Percentiles rank a stretch among this genome's conserved stretches.
Conservation (phyloP, 1,140 invertebrate species). For the Camponotus floridanus region DNA sequence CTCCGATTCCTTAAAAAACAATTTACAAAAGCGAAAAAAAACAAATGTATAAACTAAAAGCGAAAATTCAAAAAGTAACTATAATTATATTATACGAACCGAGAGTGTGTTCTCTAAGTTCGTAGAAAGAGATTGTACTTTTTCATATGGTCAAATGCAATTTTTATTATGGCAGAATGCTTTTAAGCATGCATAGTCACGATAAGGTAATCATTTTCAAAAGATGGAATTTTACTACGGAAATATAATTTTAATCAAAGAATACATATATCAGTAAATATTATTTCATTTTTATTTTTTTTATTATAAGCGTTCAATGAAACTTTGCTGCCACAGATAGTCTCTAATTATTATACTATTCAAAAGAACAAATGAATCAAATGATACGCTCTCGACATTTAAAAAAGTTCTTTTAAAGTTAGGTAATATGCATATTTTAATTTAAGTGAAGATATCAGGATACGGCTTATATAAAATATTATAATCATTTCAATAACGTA, state of each 20-base stretch:
- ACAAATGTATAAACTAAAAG: constrained; percentile 2
- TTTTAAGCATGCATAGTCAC: constrained; percentile 31
- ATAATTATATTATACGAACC: not conserved
- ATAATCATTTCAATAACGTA: not conserved
- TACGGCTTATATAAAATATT: not conserved
- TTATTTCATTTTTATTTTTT: constrained; percentile 1
- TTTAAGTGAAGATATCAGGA: not conserved
- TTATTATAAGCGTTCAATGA: not conserved
- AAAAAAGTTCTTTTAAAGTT: constrained; percentile 29
- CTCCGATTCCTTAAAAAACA: not conserved
- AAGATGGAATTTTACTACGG: constrained; percentile 27
- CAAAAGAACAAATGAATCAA: not conserved
- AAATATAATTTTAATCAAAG: constrained; percentile 37
- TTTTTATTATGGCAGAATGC: constrained; percentile 29
- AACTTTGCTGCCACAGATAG: not conserved
- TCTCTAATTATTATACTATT: constrained; percentile 8
- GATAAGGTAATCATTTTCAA: not conserved
- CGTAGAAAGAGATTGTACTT: not conserved
- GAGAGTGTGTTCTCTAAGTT: constrained; percentile 3
- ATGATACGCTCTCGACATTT: not conserved
- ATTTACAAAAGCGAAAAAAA: not conserved
- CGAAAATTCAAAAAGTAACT: not conserved
- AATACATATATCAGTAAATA: constrained; percentile 18
- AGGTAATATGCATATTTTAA: not conserved
- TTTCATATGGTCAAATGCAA: constrained; percentile 24